phyloP scores from a whole-genome alignment of 2,888 invertebrate species.

The Acrobasis consociella region DNA sequence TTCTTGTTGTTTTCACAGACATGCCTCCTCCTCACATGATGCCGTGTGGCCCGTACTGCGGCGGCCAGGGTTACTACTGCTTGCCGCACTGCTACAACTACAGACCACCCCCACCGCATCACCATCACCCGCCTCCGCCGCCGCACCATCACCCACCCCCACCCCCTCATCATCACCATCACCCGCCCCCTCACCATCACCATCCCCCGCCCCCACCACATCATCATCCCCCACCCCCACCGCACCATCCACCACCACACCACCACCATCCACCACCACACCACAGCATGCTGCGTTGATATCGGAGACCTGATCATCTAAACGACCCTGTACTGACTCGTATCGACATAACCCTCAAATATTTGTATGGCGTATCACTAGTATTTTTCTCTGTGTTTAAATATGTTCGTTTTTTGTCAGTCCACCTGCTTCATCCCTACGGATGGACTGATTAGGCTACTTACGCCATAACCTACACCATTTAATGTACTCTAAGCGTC shows the following conservation, averaged over 20 bases:
- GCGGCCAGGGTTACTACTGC: slow-evolving; percentile 6
- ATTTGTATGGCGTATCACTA: background rate
- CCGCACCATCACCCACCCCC: slow-evolving; percentile 2
- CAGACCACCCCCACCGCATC: slow-evolving; percentile 2
- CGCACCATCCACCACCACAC: background rate
- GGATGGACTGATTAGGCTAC: no score
- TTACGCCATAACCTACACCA: no score
- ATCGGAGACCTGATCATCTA: background rate
- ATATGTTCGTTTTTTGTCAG: no score
- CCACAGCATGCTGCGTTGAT: slow-evolving; percentile 11
- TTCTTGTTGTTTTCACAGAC: background rate
- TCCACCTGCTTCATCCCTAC: no score
- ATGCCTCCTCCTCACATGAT: slow-evolving; percentile 6
- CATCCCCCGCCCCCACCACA: background rate
- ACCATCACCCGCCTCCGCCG: background rate
- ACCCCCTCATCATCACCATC: background rate
- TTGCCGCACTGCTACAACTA: slow-evolving; percentile 12
- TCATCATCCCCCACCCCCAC: slow-evolving; percentile 1
- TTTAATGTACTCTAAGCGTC: no score
- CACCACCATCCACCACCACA: background rate
- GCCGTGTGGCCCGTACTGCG: slow-evolving; percentile 7
- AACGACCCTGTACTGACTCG: background rate
- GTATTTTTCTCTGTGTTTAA: no score
- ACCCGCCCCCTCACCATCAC: slow-evolving; percentile 1
- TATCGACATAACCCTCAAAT: background rate